phyloP scores from a whole-genome alignment of 2,797 vertebrate species.

The Pachyuromys duprasi region DNA sequence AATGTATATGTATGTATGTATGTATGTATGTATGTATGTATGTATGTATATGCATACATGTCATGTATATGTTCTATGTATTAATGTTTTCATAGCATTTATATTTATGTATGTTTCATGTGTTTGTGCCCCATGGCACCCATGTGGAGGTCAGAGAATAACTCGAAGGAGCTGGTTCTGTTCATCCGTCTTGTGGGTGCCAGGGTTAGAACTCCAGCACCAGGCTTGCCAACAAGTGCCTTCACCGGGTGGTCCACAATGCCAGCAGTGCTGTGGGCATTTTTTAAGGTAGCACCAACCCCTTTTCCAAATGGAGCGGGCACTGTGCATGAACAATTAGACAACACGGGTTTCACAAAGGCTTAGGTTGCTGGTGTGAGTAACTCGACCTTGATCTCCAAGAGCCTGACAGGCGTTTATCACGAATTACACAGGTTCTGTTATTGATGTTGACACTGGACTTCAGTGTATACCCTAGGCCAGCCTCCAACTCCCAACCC shows the following conservation, averaged over 20 bases:
- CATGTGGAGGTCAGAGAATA: not conserved
- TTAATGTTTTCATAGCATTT: not conserved
- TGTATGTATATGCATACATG: not conserved
- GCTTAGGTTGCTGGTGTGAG: not conserved
- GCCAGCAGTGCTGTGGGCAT: not conserved
- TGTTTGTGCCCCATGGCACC: not conserved
- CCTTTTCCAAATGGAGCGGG: not conserved
- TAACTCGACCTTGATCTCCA: not conserved
- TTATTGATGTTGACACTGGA: not conserved
- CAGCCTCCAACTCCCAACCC: not conserved
- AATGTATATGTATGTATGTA: rapidly evolving
- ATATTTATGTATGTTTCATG: not conserved
- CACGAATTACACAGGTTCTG: not conserved
- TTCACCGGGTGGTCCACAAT: not conserved
- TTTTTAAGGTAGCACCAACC: not conserved
- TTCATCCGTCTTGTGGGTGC: not conserved
- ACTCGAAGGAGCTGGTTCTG: not conserved
- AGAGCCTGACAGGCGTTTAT: not conserved
- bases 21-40: not conserved
- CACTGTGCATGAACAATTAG: not conserved
- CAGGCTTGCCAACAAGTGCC: not conserved
- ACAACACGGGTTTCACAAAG: not conserved
- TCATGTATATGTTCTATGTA: not conserved
- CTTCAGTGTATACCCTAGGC: not conserved
- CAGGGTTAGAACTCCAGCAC: not conserved